Conservation (phyloP, 2,888 invertebrate species). For the Crocallis elinguaria region DNA sequence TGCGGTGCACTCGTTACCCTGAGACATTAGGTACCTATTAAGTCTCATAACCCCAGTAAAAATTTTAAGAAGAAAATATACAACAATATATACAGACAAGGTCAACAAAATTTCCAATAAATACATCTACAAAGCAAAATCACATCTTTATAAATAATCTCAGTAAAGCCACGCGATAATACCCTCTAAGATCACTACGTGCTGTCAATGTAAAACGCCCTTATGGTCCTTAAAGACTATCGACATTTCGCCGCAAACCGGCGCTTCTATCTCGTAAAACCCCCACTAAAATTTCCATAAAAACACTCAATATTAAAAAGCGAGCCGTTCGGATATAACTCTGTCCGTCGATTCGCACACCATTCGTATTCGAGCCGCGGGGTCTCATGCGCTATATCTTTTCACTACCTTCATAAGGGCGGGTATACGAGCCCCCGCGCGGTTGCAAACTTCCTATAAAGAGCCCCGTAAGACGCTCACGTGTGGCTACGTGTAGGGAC, state of each 20-base stretch:
- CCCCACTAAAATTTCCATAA: conserved; percentile 61
- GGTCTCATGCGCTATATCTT: conserved; percentile 69
- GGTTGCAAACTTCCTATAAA: conserved; percentile 74
- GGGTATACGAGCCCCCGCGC: conserved; percentile 48
- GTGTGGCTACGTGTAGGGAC: conserved; percentile 44
- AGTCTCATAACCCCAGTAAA: too few relatives aligned
- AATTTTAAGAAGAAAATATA: not conserved
- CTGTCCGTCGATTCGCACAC: conserved; percentile 59
- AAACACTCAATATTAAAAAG: conserved; percentile 74
- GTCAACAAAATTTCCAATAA: not conserved
- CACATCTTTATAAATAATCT: conserved; percentile 35
- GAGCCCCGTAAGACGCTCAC: conserved; percentile 59
- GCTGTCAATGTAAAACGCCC: conserved; percentile 36
- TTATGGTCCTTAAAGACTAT: conserved; percentile 47
- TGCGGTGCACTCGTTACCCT: too few relatives aligned
- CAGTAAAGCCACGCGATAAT: conserved; percentile 30
- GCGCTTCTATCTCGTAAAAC: conserved; percentile 54
- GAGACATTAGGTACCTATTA: too few relatives aligned
- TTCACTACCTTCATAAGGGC: conserved; percentile 74
- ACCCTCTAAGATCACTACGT: conserved; percentile 29
- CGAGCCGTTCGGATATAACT: conserved; percentile 61
- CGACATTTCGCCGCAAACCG: conserved; percentile 48
- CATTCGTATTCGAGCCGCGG: conserved; percentile 74
- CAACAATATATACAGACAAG: too few relatives aligned
- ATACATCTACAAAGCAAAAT: conserved; percentile 16